A percentile compares a stretch with the other conserved stretches of the same genome.
phyloP scores from a whole-genome alignment of 2,888 invertebrate species.

The Nycteola revayana region DNA sequence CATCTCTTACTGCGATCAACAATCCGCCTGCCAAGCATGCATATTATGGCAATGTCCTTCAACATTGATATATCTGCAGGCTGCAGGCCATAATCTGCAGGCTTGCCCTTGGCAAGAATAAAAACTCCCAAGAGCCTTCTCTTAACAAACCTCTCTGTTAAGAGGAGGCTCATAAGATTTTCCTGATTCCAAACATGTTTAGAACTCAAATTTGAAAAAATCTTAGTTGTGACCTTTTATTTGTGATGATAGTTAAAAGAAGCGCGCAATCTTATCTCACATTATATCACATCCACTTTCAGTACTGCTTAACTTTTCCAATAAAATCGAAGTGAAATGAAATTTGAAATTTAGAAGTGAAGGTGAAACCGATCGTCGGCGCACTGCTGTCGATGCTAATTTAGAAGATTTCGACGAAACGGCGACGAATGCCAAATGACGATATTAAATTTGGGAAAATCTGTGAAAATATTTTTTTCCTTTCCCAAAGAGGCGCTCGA shows the following conservation, averaged over 20 bases:
- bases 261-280: background rate
- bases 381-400: constrained; percentile 51
- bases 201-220: no score
- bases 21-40: no score
- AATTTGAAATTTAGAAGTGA: constrained; percentile 68
- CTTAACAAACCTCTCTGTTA: no score
- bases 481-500: constrained; percentile 17
- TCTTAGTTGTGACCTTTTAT: no score
- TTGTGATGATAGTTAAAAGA: background rate
- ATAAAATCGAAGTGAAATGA: constrained; percentile 76
- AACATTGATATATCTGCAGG: no score
- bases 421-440: constrained; percentile 24
- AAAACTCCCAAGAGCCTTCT: no score
- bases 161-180: no score
- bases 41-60: no score
- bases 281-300: constrained; percentile 35
- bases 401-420: constrained; percentile 45
- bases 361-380: constrained; percentile 57
- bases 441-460: constrained; percentile 50
- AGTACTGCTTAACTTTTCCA: constrained; percentile 72
- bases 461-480: constrained; percentile 36
- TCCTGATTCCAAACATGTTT: no score
- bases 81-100: no score
- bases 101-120: no score
- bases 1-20: no score